Percentiles rank a stretch among this genome's conserved stretches.
Conservation (phyloP, 2,888 invertebrate species). For the Agriotes lineatus region DNA sequence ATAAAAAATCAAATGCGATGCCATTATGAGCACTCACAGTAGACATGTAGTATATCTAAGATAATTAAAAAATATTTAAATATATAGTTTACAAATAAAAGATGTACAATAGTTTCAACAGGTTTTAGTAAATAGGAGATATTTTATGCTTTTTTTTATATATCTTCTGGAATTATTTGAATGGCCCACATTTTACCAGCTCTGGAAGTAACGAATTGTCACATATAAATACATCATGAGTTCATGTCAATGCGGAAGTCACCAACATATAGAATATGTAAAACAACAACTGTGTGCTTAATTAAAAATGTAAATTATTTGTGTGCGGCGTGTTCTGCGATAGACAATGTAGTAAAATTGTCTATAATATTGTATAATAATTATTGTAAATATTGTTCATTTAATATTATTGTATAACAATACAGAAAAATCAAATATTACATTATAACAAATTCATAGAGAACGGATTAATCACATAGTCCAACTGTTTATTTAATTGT, state of each 20-base stretch:
- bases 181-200: too few relatives aligned
- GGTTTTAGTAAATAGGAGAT: too few relatives aligned
- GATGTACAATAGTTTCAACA: too few relatives aligned
- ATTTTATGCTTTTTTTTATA: too few relatives aligned
- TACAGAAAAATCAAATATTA: constrained; percentile 30
- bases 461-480: constrained; percentile 17
- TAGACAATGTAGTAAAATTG: constrained; percentile 37
- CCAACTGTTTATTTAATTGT: constrained; percentile 9
- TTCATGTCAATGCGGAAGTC: neutral
- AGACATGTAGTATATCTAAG: too few relatives aligned
- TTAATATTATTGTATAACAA: constrained; percentile 38
- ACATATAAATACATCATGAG: neutral
- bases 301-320: constrained; percentile 36
- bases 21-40: too few relatives aligned
- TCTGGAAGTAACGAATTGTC: too few relatives aligned
- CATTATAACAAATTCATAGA: constrained; percentile 16
- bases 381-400: constrained; percentile 39
- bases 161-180: too few relatives aligned
- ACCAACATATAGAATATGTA: constrained; percentile 10
- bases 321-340: constrained; percentile 37
- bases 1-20: too few relatives aligned
- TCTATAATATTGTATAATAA: constrained; percentile 38
- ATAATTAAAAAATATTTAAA: too few relatives aligned
- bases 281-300: constrained; percentile 38
- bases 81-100: too few relatives aligned